A percentile compares a stretch with the other conserved stretches of the same genome.
These are phyloP conservation scores for Formica selysi DNA, from an alignment of 1,140 invertebrate species.

Conservation along the genomic window DNA sequence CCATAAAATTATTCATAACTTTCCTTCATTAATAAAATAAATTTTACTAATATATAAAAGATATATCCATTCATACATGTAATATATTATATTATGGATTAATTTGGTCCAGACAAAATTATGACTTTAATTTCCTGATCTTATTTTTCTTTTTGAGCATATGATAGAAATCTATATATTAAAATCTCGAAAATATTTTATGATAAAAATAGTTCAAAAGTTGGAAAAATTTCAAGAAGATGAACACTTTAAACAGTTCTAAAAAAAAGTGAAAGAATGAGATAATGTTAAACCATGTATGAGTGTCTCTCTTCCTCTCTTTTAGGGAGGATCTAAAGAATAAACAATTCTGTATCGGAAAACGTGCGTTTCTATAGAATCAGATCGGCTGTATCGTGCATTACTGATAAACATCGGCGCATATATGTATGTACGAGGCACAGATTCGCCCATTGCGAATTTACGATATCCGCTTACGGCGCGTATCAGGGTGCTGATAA, in stretches of 20 bases:
- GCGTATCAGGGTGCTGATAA: constrained; percentile 73
- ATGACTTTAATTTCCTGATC: neutral
- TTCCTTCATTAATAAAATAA: neutral
- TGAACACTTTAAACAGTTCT: neutral
- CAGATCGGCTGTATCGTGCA: constrained; percentile 7
- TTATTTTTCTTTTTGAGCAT: neutral
- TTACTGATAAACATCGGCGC: constrained; percentile 63
- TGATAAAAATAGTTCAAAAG: neutral
- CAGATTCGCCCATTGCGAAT: constrained; percentile 77
- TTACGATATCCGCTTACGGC: constrained; percentile 76
- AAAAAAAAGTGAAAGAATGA: neutral
- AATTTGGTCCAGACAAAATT: neutral
- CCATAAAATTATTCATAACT: neutral
- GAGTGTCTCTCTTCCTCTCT: neutral
- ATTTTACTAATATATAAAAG: neutral
- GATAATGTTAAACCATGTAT: neutral
- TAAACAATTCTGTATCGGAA: constrained; percentile 3
- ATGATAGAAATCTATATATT: neutral
- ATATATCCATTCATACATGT: neutral
- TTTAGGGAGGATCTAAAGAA: neutral
- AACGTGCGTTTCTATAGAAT: neutral
- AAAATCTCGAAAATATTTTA: neutral
- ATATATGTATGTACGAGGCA: constrained; percentile 59
- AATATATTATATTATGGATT: neutral
- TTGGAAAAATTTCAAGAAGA: neutral